A percentile compares a stretch with the other conserved stretches of the same genome.
Evolutionary conservation across 2,113 vertebrate genomes (phyloP).

Genomic region (Platichthys stellatus): DNA sequence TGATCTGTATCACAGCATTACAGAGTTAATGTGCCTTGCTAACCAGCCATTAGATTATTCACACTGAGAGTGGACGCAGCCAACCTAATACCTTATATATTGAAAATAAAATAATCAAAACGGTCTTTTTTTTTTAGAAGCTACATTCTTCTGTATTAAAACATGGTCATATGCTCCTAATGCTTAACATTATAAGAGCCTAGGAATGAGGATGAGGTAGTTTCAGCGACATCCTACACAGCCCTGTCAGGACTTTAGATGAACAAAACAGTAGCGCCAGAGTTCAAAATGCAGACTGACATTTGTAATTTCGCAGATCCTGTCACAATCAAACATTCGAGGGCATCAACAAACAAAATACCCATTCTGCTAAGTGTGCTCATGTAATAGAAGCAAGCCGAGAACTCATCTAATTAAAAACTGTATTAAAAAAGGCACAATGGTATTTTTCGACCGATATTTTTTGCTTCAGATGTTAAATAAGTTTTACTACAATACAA

Average conservation of each 20-base stretch:
- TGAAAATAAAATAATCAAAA: background rate
- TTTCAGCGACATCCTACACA: background rate
- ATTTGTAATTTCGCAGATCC: no score
- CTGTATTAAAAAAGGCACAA: no score
- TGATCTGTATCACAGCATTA: background rate
- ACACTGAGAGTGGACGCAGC: background rate
- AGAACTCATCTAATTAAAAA: no score
- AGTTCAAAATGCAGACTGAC: background rate
- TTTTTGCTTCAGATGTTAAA: no score
- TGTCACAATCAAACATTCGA: no score
- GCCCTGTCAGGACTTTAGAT: background rate
- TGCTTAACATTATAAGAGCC: background rate
- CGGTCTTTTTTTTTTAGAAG: background rate
- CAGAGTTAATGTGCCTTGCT: background rate
- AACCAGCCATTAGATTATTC: background rate
- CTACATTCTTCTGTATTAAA: background rate
- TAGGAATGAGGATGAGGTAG: background rate
- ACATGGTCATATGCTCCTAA: background rate
- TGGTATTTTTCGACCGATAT: no score
- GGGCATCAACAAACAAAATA: background rate
- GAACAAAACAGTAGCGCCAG: background rate
- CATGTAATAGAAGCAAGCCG: background rate
- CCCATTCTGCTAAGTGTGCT: no score
- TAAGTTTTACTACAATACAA: no score
- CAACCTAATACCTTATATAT: background rate